A percentile compares a stretch with the other conserved stretches of the same genome.
Evolutionary conservation across 2,888 invertebrate species (phyloP).

Genomic region (Pterobdella sp.): DNA sequence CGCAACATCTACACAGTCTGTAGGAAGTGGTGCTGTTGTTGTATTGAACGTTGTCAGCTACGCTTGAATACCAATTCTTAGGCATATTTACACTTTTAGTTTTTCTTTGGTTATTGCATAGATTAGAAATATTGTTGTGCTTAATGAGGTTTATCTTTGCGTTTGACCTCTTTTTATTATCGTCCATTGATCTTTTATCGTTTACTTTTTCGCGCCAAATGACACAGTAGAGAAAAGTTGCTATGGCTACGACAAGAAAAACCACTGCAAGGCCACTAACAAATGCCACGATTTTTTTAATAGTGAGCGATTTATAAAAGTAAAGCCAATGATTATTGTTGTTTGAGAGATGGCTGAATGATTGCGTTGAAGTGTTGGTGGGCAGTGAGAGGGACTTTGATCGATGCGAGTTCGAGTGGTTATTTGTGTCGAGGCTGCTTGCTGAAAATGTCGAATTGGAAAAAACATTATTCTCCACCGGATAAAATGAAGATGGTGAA

Average conservation of each 20-base stretch:
- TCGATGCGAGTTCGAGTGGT: background rate
- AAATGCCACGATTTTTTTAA: background rate
- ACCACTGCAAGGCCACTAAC: background rate
- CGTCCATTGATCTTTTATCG: background rate
- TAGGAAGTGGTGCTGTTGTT: background rate
- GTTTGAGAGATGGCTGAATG: background rate
- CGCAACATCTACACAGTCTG: background rate
- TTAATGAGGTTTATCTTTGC: background rate
- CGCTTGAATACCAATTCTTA: background rate
- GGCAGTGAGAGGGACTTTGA: background rate
- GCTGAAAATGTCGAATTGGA: background rate
- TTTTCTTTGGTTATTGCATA: background rate
- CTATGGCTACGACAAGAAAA: background rate
- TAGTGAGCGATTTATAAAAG: background rate
- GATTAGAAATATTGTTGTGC: slow-evolving; percentile 3
- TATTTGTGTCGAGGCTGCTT: background rate
- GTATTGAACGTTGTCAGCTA: background rate
- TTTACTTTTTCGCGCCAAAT: background rate
- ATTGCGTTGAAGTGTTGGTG: background rate
- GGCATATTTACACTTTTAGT: background rate
- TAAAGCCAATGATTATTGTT: background rate
- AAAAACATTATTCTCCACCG: too few species aligned
- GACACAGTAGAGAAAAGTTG: background rate
- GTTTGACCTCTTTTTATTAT: background rate
- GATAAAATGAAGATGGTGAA: background rate